A percentile compares a stretch with the other conserved stretches of the same genome.
Conservation (phyloP, 2,888 invertebrate genomes). For the Aelia acuminata region DNA sequence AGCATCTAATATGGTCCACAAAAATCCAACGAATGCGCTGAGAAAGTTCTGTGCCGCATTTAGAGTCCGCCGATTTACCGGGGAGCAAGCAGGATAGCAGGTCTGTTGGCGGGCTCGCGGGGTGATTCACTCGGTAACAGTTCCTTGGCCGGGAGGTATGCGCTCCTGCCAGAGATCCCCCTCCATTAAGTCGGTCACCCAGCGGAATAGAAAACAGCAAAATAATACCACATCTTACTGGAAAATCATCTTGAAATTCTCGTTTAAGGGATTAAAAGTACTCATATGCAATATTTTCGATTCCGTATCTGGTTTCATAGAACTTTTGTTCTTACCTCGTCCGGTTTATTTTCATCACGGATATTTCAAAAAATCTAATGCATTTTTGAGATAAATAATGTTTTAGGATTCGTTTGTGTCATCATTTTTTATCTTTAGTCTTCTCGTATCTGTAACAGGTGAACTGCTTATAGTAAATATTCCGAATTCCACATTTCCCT, state of each 20-base stretch:
- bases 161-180: background rate
- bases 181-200: slow-evolving; percentile 1
- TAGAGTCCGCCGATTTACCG: background rate
- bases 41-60: background rate
- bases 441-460: too few species aligned
- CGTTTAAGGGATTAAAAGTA: background rate
- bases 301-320: too few species aligned
- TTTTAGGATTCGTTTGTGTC: too few species aligned
- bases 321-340: too few species aligned
- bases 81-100: background rate
- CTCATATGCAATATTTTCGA: too few species aligned
- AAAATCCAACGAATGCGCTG: background rate
- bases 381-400: too few species aligned
- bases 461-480: too few species aligned
- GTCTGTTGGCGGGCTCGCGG: background rate
- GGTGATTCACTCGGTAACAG: slow-evolving; percentile 24
- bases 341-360: too few species aligned
- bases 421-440: too few species aligned
- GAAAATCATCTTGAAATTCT: background rate
- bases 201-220: background rate
- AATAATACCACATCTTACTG: background rate
- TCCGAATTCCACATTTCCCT: too few species aligned
- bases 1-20: background rate
- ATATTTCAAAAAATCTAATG: too few species aligned
- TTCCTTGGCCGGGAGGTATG: slow-evolving; percentile 10